These are phyloP conservation scores for Anoura caudifer DNA, from an alignment of 2,113 vertebrate genomes.

Conservation along the genomic window DNA sequence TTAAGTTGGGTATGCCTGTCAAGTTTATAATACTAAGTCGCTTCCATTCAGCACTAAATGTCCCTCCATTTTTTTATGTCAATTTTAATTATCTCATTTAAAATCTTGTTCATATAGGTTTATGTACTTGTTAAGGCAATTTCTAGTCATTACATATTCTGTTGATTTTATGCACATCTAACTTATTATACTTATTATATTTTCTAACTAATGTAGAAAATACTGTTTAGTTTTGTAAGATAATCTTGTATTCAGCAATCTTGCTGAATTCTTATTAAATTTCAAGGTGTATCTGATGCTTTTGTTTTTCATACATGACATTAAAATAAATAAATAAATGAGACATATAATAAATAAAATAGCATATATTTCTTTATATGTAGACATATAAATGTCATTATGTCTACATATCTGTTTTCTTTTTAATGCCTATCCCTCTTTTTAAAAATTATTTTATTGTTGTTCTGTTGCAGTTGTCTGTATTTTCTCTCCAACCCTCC, in stretches of 20 bases:
- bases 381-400: too few relatives aligned
- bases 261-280: not conserved
- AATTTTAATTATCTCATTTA: not conserved
- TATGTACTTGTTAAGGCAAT: not conserved
- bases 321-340: not conserved
- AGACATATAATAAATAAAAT: not conserved
- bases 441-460: too few relatives aligned
- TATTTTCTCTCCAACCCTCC: too few relatives aligned
- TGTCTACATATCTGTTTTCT: not conserved
- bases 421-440: not conserved
- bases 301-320: not conserved
- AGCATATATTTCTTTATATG: not conserved
- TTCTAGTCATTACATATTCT: not conserved
- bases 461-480: too few relatives aligned
- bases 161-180: not conserved
- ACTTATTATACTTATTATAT: not conserved
- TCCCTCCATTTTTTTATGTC: not conserved
- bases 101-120: not conserved
- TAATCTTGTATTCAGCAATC: not conserved
- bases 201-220: not conserved
- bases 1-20: not conserved
- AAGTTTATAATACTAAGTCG: not conserved
- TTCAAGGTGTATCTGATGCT: not conserved
- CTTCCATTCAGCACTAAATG: not conserved
- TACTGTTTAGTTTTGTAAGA: not conserved